Evolutionary conservation across 2,888 invertebrate species (phyloP), one percentile per base, ranked within the genome.

Genomic region (Tipula confusa): DNA sequence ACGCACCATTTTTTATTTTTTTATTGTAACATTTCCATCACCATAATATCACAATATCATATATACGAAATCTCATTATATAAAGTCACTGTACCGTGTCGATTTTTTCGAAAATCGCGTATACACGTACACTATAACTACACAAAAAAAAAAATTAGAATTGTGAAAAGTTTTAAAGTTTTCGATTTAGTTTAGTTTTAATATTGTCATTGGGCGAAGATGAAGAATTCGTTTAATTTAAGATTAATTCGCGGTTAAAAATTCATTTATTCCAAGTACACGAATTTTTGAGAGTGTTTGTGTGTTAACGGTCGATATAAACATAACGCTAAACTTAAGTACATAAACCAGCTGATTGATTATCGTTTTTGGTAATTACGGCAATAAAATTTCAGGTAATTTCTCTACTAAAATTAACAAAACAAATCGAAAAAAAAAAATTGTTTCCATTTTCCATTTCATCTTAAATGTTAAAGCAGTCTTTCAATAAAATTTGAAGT

Each of bases 341-440:
- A 64, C 18, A 64, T 64, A 64, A 64, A 64, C 24, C 64, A 64
- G 64, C 64, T 64, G 64, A 24, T 64, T 48, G 48, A 48, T 48
- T 18, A 48, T 15, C 48, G 18, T 18, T 64, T 64, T 64, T 24
- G 24, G 24, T 64, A 64, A 64, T 64, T 64, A 64, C 64, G 64
- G 64, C 64, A 64, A 64, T 64, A 64, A 64, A 64, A 64, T 24
- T 64, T 9, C 64, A 64, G 64, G 64, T 64, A 64, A 64, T 64
- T 64, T 64, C 64, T 64, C 64, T 24, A n/a, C 64, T 24, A 24
- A n/a, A n/a, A 9, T 24, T 24, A 64, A 24, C 64, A 64, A 64
- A 64, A 64, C 64, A 18, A n/a, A n/a, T n/a, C n/a, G n/a, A 64
- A 24, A 3, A 43, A 43, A 43, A 43, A n/a, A 43, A 64, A 24